phyloP scores from a whole-genome alignment of 2,797 vertebrate species.

The Melanotaenia boesemani region DNA sequence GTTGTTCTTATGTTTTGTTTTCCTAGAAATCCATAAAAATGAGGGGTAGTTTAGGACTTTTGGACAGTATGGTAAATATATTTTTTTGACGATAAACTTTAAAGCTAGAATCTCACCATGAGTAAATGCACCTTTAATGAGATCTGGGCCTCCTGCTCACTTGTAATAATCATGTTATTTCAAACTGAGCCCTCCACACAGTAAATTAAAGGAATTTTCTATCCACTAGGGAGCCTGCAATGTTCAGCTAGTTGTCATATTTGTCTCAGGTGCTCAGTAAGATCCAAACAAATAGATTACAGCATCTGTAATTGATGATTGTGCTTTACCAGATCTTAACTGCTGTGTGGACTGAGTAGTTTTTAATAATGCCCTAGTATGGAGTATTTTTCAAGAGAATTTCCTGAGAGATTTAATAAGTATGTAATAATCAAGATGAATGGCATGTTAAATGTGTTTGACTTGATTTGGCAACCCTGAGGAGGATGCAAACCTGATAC shows the following conservation, averaged over 20 bases:
- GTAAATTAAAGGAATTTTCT: slow-evolving; percentile 42
- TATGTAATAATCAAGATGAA: slow-evolving; percentile 63
- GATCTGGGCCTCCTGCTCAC: slow-evolving; percentile 42
- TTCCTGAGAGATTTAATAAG: slow-evolving; percentile 53
- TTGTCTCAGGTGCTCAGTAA: slow-evolving; percentile 20
- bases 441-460: slow-evolving; percentile 43
- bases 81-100: neutral
- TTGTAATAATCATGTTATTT: slow-evolving; percentile 50
- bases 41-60: too few species aligned
- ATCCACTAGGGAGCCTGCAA: slow-evolving; percentile 2
- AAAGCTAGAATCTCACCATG: slow-evolving; percentile 31
- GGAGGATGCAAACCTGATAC: slow-evolving; percentile 13
- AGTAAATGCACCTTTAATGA: slow-evolving; percentile 62
- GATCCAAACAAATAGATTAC: slow-evolving; percentile 18
- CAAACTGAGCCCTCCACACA: slow-evolving; percentile 21
- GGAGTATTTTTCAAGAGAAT: slow-evolving; percentile 42
- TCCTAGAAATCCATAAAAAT: too few species aligned
- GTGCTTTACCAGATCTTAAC: slow-evolving; percentile 55
- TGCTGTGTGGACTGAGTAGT: slow-evolving; percentile 48
- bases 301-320: slow-evolving; percentile 57
- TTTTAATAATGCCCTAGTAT: slow-evolving; percentile 63
- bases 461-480: slow-evolving; percentile 52
- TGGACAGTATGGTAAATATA: neutral
- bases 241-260: slow-evolving; percentile 34
- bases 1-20: too few species aligned